These are phyloP conservation scores for Hyles vespertilio DNA, from an alignment of 1,140 invertebrate species.

Conservation along the genomic window DNA sequence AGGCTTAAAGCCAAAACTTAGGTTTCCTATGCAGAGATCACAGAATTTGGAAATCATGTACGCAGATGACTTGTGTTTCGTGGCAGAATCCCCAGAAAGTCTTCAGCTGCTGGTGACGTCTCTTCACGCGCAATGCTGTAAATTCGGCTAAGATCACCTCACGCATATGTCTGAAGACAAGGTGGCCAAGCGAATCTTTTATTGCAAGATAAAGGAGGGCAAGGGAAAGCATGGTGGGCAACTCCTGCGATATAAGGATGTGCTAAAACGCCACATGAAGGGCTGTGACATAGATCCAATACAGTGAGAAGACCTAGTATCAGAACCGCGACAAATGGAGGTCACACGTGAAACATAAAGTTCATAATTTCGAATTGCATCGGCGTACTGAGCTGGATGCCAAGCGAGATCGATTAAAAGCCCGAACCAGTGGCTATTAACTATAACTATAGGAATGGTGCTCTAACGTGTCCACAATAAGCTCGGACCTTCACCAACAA, in stretches of 20 bases:
- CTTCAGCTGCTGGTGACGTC: background rate
- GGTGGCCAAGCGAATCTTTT: constrained; percentile 22
- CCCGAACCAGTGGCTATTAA: too few relatives aligned
- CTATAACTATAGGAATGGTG: too few relatives aligned
- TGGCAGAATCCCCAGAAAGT: background rate
- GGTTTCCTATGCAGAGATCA: too few relatives aligned
- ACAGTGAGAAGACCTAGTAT: too few relatives aligned
- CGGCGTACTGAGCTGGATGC: too few relatives aligned
- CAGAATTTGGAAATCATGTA: background rate
- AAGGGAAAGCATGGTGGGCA: constrained; percentile 22
- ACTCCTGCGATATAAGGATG: constrained; percentile 20
- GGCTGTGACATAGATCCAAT: background rate
- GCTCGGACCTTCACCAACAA: too few relatives aligned
- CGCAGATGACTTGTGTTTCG: constrained; percentile 3
- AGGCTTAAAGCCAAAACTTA: too few relatives aligned
- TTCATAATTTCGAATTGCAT: too few relatives aligned
- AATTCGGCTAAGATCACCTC: constrained; percentile 6
- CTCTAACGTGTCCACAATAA: too few relatives aligned
- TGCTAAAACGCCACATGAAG: constrained; percentile 17
- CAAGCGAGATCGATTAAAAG: too few relatives aligned
- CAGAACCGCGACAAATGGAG: too few relatives aligned
- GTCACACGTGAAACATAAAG: too few relatives aligned
- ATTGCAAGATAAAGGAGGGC: constrained; percentile 16
- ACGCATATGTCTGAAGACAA: constrained; percentile 11
- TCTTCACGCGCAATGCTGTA: background rate